A percentile compares a stretch with the other conserved stretches of the same genome.
These are phyloP conservation scores for Erpobdella octoculata DNA, from an alignment of 2,888 invertebrate species.

Conservation along the genomic window DNA sequence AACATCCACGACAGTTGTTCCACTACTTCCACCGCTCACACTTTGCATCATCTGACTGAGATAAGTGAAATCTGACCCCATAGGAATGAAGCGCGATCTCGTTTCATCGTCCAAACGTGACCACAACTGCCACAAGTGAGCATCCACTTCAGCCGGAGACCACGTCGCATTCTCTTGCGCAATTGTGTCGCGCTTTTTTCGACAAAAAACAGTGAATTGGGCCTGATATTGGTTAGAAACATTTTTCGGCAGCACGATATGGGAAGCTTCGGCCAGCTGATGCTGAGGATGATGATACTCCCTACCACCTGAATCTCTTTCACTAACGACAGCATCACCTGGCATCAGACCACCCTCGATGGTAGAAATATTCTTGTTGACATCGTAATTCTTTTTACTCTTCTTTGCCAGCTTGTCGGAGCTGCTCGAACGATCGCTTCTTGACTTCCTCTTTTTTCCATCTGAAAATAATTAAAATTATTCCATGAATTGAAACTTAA, in stretches of 20 bases:
- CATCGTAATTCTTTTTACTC: background rate
- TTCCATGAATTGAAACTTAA: background rate
- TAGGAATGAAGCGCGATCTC: conserved; percentile 38
- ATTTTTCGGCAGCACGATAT: conserved; percentile 30
- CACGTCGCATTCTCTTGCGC: conserved; percentile 46
- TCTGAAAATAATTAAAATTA: background rate
- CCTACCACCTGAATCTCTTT: background rate
- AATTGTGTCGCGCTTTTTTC: conserved; percentile 44
- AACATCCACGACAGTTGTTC: background rate
- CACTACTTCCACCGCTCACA: background rate
- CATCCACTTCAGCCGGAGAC: conserved; percentile 37
- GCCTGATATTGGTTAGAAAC: conserved; percentile 32
- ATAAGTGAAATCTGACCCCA: conserved; percentile 37
- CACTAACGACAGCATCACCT: too few species aligned
- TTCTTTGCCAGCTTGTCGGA: background rate
- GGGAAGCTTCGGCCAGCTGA: conserved; percentile 17
- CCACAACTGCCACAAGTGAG: conserved; percentile 34
- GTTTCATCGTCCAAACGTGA: conserved; percentile 34
- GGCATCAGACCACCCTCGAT: too few species aligned
- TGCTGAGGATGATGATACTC: background rate
- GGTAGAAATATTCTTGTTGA: background rate
- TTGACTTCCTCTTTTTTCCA: background rate
- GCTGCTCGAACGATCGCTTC: conserved; percentile 2
- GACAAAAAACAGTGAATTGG: conserved; percentile 46
- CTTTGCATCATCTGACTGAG: conserved; percentile 30